Percentiles rank a stretch among this genome's conserved stretches.
Conservation (phyloP, 2,113 vertebrate genomes). For the Hucho hucho region DNA sequence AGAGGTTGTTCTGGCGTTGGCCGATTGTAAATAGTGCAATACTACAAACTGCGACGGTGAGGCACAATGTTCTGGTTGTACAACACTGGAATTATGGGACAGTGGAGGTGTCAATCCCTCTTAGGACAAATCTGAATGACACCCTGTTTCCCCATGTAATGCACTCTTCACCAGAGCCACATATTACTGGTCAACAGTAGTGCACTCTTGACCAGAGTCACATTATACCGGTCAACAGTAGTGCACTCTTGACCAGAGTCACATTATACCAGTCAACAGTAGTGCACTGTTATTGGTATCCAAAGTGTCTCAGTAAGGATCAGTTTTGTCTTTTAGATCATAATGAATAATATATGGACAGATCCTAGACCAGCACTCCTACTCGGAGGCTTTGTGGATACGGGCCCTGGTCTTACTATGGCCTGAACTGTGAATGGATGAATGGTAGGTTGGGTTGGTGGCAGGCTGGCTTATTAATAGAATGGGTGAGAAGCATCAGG, state of each 20-base stretch:
- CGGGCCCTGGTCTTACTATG: slow-evolving; percentile 3
- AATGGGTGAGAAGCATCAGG: slow-evolving; percentile 57
- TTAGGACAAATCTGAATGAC: background rate
- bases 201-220: no score
- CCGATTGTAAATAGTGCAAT: slow-evolving; percentile 89
- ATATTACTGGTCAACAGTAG: no score
- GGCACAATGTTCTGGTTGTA: slow-evolving; percentile 75
- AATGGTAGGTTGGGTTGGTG: background rate
- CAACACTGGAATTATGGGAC: background rate
- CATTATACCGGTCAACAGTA: no score
- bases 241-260: slow-evolving; percentile 5
- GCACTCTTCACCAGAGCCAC: slow-evolving; percentile 9
- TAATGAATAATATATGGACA: no score
- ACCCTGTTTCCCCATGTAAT: slow-evolving; percentile 2
- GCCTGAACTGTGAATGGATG: slow-evolving; percentile 16
- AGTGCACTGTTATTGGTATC: no score
- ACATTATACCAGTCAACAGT: no score
- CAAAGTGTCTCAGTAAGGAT: no score
- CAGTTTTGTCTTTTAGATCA: no score
- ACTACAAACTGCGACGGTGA: slow-evolving; percentile 85
- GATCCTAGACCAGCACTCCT: no score
- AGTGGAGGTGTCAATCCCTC: slow-evolving; percentile 5
- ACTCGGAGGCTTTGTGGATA: no score
- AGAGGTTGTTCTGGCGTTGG: slow-evolving; percentile 89
- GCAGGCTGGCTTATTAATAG: slow-evolving; percentile 44